Evolutionary conservation across 2,797 vertebrate species (phyloP).

Genomic region (Ibycter americanus): DNA sequence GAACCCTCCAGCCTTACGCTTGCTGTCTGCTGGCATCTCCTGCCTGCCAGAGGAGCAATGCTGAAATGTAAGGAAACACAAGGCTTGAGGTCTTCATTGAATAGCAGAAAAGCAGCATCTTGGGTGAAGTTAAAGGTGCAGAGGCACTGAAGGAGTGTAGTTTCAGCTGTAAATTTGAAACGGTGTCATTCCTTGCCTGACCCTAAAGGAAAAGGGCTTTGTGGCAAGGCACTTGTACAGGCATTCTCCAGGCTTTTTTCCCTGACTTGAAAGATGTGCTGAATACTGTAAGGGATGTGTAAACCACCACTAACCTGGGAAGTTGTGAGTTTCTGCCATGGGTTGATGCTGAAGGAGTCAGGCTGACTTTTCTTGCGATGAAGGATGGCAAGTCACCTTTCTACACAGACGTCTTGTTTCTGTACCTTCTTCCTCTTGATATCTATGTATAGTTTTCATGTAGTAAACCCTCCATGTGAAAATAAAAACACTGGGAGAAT

Average conservation of each 20-base stretch:
- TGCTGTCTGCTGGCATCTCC: not conserved
- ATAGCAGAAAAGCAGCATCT: not conserved
- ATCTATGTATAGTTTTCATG: not conserved
- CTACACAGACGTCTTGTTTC: not conserved
- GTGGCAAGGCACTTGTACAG: not conserved
- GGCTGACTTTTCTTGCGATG: not conserved
- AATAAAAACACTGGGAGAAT: not conserved
- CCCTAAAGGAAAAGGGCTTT: not conserved
- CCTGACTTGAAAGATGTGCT: not conserved
- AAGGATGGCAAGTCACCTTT: not conserved
- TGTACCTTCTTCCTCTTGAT: not conserved
- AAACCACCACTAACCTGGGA: fast-evolving
- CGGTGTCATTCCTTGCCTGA: not conserved
- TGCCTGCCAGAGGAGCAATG: not conserved
- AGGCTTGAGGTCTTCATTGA: not conserved
- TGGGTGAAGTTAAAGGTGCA: not conserved
- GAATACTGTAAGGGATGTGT: not conserved
- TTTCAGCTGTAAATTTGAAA: not conserved
- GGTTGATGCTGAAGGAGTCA: not conserved
- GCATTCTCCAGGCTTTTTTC: not conserved
- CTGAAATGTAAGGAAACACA: not conserved
- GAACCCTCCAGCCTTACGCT: not conserved
- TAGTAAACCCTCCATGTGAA: not conserved
- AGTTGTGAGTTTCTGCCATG: not conserved
- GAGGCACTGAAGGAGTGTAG: not conserved